Conservation (phyloP, 2,797 vertebrate genomes). For the Mormyrops attenuatus region DNA sequence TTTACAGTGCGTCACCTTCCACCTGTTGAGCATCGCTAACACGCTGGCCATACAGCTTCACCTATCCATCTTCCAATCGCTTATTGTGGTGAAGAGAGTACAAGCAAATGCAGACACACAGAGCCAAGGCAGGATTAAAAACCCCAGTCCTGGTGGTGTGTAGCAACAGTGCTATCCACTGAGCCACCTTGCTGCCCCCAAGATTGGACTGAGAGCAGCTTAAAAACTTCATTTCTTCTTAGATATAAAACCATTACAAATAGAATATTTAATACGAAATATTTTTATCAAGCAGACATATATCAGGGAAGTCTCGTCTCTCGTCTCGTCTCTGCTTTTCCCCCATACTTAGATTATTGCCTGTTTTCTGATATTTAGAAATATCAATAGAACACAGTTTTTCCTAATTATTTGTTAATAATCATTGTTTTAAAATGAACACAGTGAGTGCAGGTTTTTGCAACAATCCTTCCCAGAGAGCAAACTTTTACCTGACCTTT, state of each 20-base stretch:
- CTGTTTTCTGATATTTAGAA: neutral
- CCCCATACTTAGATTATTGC: neutral
- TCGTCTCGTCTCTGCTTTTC: neutral
- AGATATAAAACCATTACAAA: neutral
- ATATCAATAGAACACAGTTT: neutral
- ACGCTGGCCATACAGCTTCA: neutral
- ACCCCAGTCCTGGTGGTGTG: neutral
- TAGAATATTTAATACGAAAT: neutral
- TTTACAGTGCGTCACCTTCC: slow-evolving; percentile 68
- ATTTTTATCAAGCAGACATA: neutral
- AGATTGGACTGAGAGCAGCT: neutral
- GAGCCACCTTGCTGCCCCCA: neutral
- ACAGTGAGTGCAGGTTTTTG: neutral
- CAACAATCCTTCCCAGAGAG: neutral
- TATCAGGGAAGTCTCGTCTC: neutral
- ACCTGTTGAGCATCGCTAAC: neutral
- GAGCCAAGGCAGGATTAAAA: neutral
- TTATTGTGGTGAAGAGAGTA: neutral
- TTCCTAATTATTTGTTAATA: neutral
- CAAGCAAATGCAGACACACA: neutral
- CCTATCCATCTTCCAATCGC: neutral
- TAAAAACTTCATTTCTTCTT: neutral
- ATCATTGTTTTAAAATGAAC: neutral
- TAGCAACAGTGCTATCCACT: neutral
- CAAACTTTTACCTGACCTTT: neutral